phyloP scores from a whole-genome alignment of 2,888 invertebrate genomes.

The Xestia c-nigrum region DNA sequence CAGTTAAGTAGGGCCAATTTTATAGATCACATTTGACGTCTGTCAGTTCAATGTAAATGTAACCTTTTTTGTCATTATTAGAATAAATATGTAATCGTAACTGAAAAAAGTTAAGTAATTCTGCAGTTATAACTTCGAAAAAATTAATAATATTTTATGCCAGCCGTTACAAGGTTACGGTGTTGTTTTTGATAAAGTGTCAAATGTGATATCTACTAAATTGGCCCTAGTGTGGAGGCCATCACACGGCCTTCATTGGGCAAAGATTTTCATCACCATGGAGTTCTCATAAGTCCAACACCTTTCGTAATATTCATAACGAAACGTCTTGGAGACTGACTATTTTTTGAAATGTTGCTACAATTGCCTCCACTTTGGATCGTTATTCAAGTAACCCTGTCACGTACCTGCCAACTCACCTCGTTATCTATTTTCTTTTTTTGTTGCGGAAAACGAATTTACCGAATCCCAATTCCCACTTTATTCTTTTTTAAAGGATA shows the following conservation, averaged over 20 bases:
- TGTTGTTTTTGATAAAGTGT: too few relatives aligned
- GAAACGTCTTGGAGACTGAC: slow-evolving; percentile 2
- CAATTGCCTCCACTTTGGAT: slow-evolving; percentile 44
- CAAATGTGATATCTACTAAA: too few relatives aligned
- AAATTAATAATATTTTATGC: too few relatives aligned
- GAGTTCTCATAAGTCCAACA: neutral
- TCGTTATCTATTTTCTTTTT: slow-evolving; percentile 61
- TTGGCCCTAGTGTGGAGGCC: neutral
- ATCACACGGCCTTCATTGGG: neutral
- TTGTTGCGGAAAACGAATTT: slow-evolving; percentile 53
- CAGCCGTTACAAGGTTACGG: too few relatives aligned
- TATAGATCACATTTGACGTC: too few relatives aligned
- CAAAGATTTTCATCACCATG: neutral
- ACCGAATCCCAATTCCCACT: slow-evolving; percentile 43
- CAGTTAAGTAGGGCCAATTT: neutral
- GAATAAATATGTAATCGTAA: too few relatives aligned
- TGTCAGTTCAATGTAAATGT: too few relatives aligned
- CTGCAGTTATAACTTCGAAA: too few relatives aligned
- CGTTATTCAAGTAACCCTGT: slow-evolving; percentile 40
- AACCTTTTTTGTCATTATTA: too few relatives aligned
- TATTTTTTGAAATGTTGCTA: slow-evolving; percentile 31
- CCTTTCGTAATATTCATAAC: slow-evolving; percentile 17
- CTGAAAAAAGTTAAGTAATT: too few relatives aligned
- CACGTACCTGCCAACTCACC: slow-evolving; percentile 60
- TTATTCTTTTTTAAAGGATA: slow-evolving; percentile 35